phyloP scores from a whole-genome alignment of 1,140 invertebrate species.

The Leptinotarsa texana region DNA sequence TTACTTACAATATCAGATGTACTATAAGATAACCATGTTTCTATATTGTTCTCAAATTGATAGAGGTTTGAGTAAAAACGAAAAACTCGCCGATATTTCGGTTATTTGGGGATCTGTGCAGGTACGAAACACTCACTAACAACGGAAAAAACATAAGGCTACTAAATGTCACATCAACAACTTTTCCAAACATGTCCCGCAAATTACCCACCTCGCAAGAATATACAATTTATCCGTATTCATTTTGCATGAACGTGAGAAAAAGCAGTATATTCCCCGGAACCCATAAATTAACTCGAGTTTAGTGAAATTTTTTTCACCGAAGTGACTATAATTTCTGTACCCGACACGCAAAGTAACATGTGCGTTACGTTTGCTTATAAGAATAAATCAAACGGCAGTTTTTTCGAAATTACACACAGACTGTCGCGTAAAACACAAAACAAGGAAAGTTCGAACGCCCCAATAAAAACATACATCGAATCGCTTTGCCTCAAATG shows the following conservation, averaged over 20 bases:
- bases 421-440: background rate
- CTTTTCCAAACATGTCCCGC: background rate
- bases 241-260: conserved; percentile 18
- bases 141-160: too few relatives aligned
- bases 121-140: too few relatives aligned
- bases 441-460: background rate
- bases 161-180: background rate
- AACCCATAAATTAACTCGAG: conserved; percentile 11
- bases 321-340: conserved; percentile 18
- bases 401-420: background rate
- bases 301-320: conserved; percentile 11
- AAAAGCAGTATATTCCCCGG: background rate
- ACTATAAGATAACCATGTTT: too few relatives aligned
- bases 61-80: too few relatives aligned
- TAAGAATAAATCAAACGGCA: conserved; percentile 9
- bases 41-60: too few relatives aligned
- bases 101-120: too few relatives aligned
- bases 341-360: conserved; percentile 1
- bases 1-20: too few relatives aligned
- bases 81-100: too few relatives aligned
- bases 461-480: conserved; percentile 9
- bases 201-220: background rate
- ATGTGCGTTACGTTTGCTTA: conserved; percentile 17
- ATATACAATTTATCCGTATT: background rate
- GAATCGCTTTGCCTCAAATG: conserved; percentile 26